Conservation (phyloP, 2,113 vertebrate genomes). For the Romanogobio albipinnatus region DNA sequence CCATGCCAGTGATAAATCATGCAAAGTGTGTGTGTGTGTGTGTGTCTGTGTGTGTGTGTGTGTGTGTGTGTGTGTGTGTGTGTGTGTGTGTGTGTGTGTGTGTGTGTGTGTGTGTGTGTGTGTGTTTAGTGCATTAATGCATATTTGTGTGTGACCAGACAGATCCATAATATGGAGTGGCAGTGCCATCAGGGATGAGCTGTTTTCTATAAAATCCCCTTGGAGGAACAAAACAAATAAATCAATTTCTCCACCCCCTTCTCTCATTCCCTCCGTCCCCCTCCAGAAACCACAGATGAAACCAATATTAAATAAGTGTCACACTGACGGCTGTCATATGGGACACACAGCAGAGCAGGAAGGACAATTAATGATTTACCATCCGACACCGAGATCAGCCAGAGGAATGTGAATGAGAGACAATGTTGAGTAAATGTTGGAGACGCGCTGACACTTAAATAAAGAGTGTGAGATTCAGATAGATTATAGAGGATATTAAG, state of each 20-base stretch:
- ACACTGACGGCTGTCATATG: constrained; percentile 47
- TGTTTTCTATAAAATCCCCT: constrained; percentile 49
- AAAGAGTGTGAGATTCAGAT: constrained; percentile 23
- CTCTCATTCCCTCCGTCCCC: neutral
- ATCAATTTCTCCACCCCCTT: constrained; percentile 41
- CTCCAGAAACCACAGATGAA: neutral
- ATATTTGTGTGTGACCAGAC: constrained; percentile 22
- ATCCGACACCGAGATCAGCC: constrained; percentile 54
- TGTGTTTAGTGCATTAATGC: constrained; percentile 26
- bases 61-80: neutral
- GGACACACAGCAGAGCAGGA: constrained; percentile 12
- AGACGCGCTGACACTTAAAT: neutral
- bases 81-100: neutral
- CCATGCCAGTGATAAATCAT: neutral
- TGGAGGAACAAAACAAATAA: constrained; percentile 58
- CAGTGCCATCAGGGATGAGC: constrained; percentile 30
- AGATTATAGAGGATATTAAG: constrained; percentile 1
- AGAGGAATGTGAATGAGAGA: constrained; percentile 34
- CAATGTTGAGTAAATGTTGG: neutral
- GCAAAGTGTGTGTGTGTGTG: neutral
- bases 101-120: neutral
- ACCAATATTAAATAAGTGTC: constrained; percentile 53
- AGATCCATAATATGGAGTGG: constrained; percentile 14
- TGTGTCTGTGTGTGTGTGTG: constrained; percentile 1
- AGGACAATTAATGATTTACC: constrained; percentile 65